Evolutionary conservation across 2,113 vertebrate species (phyloP), one percentile per base, ranked within the genome.

Genomic region (Calyptommatus sinebrachiatus): DNA sequence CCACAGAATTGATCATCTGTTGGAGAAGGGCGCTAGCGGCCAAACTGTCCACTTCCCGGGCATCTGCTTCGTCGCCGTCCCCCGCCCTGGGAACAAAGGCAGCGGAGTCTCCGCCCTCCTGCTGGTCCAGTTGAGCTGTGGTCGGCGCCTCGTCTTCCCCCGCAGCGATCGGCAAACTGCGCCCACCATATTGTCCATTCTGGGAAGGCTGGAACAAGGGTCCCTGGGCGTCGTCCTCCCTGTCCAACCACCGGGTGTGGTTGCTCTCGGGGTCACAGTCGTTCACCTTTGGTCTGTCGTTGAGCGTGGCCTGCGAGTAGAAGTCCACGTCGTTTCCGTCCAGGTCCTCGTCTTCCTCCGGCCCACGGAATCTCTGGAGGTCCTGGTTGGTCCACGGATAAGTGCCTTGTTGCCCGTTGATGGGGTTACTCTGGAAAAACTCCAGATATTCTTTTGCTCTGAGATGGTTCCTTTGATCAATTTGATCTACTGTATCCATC

Each of bases 361-460:
- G 94, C 26, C 96, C 96, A n/a, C 89, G 86, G 67, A 91, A 85
- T 86, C 90, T 88, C 88, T 90, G 91, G 71, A 92, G 88, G 89
- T 93, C 92, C 89, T 89, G 88, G 86, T 93, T 92, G 31, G 94
- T 90, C 94, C 94, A 96, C 0, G 89, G 90, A 87, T 94, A 93
- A 84, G 71, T 85, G 89, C 91, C 93, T 57, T 93, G 90, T 18
- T 95, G 92, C 90, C 93, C 95, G 8, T 96, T 96, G 91, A 95
- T 94, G 75, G 95, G 94, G 90, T 95, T 96, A 88, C 95, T 96
- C 95, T 98, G 98, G 95, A 98, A 99, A 94, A 96, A 98, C 94
- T 99, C 97, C 90, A 99, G 95, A 94, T 98, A 99, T 92, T 99
- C 97, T 90, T 94, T 97, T 91, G 98, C 98, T 81, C 96, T 96